Evolutionary conservation across 2,888 invertebrate species (phyloP).

Genomic region (Allygus modestus): DNA sequence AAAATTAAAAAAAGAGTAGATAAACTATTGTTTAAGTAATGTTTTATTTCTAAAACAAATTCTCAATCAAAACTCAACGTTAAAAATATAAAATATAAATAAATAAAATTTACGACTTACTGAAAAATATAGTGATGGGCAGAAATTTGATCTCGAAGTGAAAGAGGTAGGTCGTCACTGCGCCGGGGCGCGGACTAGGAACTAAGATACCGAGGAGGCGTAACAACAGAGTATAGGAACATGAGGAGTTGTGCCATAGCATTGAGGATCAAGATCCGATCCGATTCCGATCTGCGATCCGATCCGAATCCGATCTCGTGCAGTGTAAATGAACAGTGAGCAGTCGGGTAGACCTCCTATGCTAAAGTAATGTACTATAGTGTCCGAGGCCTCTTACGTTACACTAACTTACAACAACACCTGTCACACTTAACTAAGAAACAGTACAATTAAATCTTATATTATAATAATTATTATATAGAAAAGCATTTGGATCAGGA

Average conservation of each 20-base stretch:
- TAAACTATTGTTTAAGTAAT: too few relatives aligned
- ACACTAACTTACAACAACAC: constrained; percentile 59
- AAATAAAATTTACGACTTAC: background rate
- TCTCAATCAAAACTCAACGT: too few relatives aligned
- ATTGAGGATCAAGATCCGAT: constrained; percentile 51
- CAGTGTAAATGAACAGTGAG: constrained; percentile 47
- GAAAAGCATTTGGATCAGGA: constrained; percentile 74
- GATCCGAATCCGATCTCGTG: background rate
- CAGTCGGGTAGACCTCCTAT: constrained; percentile 23
- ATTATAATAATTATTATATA: constrained; percentile 71
- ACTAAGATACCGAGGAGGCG: constrained; percentile 51
- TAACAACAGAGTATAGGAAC: constrained; percentile 45
- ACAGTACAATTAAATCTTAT: constrained; percentile 68
- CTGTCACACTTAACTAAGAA: constrained; percentile 69
- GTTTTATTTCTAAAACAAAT: too few relatives aligned
- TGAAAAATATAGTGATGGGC: background rate
- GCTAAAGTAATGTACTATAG: constrained; percentile 30
- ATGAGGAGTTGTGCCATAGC: constrained; percentile 56
- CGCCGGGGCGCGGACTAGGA: constrained; percentile 41
- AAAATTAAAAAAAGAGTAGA: too few relatives aligned
- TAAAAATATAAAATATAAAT: too few relatives aligned
- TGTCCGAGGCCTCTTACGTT: constrained; percentile 32
- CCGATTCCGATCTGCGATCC: background rate
- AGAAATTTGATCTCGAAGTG: constrained; percentile 37
- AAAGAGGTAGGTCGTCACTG: constrained; percentile 36